These are phyloP conservation scores for Atta cephalotes DNA, from an alignment of 1,140 invertebrate species.

Conservation along the genomic window DNA sequence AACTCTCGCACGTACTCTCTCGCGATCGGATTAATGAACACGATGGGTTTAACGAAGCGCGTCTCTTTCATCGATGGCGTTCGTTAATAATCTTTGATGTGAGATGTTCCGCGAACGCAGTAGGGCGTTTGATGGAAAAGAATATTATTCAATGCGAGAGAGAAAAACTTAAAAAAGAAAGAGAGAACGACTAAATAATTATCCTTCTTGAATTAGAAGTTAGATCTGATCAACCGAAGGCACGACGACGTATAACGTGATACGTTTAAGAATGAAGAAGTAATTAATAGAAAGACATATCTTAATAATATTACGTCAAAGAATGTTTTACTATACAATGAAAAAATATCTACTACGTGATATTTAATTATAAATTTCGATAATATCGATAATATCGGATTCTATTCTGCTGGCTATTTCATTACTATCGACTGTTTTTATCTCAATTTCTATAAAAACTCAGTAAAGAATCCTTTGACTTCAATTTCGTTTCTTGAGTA, in stretches of 20 bases:
- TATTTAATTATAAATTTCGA: conserved; percentile 6
- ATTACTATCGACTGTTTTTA: neutral
- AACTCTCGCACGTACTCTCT: conserved; percentile 43
- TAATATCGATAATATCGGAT: neutral
- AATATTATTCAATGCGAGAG: conserved; percentile 12
- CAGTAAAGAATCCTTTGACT: neutral
- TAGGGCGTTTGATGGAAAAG: conserved; percentile 17
- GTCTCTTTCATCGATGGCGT: conserved; percentile 49
- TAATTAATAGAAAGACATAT: neutral
- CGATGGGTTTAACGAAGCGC: conserved; percentile 59
- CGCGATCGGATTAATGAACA: conserved; percentile 58
- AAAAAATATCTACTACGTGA: neutral
- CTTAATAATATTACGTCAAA: neutral
- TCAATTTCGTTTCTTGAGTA: neutral
- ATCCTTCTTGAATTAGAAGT: conserved; percentile 32
- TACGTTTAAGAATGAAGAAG: conserved; percentile 8
- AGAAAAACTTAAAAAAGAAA: neutral
- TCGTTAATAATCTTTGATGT: conserved; percentile 62
- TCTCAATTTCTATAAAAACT: conserved; percentile 19
- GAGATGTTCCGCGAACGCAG: conserved; percentile 39
- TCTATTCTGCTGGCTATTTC: neutral
- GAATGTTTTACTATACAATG: neutral
- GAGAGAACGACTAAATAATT: neutral
- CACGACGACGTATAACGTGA: neutral
- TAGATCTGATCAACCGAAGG: neutral